Percentiles rank a stretch among this genome's conserved stretches.
These are phyloP conservation scores for Charanyca ferruginea DNA, from an alignment of 2,888 invertebrate genomes.

Conservation along the genomic window DNA sequence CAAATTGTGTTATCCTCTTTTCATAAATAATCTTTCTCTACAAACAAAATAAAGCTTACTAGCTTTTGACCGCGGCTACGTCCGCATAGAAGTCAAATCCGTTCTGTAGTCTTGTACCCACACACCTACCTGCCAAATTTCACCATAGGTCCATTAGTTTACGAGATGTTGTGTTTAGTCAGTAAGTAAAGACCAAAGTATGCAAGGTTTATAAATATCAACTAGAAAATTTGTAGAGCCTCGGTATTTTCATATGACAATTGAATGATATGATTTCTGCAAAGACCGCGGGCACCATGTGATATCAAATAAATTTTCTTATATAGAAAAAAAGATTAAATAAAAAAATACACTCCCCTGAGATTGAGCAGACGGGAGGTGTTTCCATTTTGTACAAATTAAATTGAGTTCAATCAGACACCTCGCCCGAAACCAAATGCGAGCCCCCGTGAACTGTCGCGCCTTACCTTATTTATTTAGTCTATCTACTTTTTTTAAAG, in stretches of 20 bases:
- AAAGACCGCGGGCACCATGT: constrained; percentile 15
- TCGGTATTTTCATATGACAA: constrained; percentile 11
- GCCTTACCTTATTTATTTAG: constrained; percentile 42
- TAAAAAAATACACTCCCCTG: constrained; percentile 62
- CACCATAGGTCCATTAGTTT: no score
- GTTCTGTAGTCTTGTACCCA: no score
- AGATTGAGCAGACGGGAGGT: constrained; percentile 59
- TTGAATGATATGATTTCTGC: constrained; percentile 26
- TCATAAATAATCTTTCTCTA: no score
- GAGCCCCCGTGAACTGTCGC: constrained; percentile 60
- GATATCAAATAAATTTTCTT: constrained; percentile 61
- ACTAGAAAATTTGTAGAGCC: background rate
- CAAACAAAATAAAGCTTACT: no score
- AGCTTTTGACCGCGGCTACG: no score
- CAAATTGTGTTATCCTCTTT: no score
- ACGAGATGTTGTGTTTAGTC: no score
- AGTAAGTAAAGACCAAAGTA: no score
- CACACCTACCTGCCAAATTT: no score
- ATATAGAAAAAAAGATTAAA: constrained; percentile 59
- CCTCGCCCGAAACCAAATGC: constrained; percentile 66
- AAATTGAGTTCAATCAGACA: constrained; percentile 69
- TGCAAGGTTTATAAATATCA: no score
- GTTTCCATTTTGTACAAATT: constrained; percentile 77
- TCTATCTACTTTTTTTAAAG: constrained; percentile 25
- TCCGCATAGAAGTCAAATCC: no score